These are phyloP conservation scores for Furcula furcula DNA, from an alignment of 2,888 invertebrate genomes.

Conservation along the genomic window DNA sequence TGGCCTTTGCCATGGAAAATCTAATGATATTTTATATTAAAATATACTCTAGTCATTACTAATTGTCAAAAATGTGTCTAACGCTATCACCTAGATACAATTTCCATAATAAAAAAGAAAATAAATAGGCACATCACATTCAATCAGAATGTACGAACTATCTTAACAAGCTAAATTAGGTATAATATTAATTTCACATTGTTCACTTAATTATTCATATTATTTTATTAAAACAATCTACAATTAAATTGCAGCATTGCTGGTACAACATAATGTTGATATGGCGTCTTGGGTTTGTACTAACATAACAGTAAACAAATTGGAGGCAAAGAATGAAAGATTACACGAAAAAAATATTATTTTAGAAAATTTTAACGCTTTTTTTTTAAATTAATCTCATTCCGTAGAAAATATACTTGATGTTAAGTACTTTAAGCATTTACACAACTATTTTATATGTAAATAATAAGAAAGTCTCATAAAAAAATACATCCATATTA, in stretches of 20 bases:
- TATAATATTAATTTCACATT: slow-evolving; percentile 58
- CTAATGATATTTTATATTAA: slow-evolving; percentile 47
- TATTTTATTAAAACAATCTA: slow-evolving; percentile 54
- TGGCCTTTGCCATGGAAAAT: slow-evolving; percentile 38
- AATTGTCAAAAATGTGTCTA: slow-evolving; percentile 59
- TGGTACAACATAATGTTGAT: slow-evolving; percentile 52
- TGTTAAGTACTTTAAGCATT: slow-evolving; percentile 40
- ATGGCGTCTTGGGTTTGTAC: slow-evolving; percentile 74
- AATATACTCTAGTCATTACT: slow-evolving; percentile 57
- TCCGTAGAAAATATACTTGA: slow-evolving; percentile 18
- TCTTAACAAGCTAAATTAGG: slow-evolving; percentile 53
- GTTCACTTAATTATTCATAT: slow-evolving; percentile 47
- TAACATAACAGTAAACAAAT: slow-evolving; percentile 41
- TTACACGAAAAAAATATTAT: slow-evolving; percentile 22
- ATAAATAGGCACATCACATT: slow-evolving; percentile 78
- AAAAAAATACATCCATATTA: slow-evolving; percentile 38
- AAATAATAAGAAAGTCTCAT: slow-evolving; percentile 28
- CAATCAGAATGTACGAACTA: slow-evolving; percentile 61
- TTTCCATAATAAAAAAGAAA: slow-evolving; percentile 66
- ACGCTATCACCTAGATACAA: slow-evolving; percentile 61
- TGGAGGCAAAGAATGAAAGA: too few relatives aligned
- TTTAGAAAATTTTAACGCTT: too few relatives aligned
- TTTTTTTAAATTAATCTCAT: slow-evolving; percentile 31
- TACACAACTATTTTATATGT: slow-evolving; percentile 14
- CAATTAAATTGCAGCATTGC: slow-evolving; percentile 71